These are phyloP conservation scores for Pogonophryne albipinna DNA, from an alignment of 2,797 vertebrate genomes.

Conservation along the genomic window DNA sequence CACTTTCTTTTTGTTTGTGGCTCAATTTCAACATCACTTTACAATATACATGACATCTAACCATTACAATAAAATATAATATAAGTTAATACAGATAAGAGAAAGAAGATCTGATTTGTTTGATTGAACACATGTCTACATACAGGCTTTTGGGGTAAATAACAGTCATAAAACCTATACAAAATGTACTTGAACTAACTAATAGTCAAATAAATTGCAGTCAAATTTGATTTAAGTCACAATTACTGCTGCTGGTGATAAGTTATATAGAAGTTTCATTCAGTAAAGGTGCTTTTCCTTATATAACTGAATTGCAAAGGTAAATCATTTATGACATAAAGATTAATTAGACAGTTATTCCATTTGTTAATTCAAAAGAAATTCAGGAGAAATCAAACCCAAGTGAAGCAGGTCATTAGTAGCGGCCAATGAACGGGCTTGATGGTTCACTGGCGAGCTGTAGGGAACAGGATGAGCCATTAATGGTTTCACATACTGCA, in stretches of 20 bases:
- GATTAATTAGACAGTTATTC: neutral
- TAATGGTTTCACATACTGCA: conserved; percentile 2
- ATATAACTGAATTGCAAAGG: conserved; percentile 11
- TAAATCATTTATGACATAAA: neutral
- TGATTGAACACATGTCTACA: neutral
- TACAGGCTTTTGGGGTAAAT: neutral
- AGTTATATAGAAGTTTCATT: neutral
- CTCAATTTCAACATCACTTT: neutral
- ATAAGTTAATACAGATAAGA: conserved; percentile 1
- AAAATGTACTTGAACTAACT: neutral
- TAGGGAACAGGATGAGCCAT: conserved; percentile 1
- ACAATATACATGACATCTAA: neutral
- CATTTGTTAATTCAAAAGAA: conserved; percentile 9
- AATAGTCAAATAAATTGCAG: neutral
- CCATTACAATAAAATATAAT: neutral
- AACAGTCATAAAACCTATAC: neutral
- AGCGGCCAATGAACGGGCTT: conserved; percentile 59
- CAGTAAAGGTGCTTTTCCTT: conserved; percentile 3
- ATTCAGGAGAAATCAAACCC: neutral
- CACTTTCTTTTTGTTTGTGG: neutral
- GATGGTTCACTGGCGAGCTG: conserved; percentile 81
- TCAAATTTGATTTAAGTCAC: neutral
- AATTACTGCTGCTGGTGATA: neutral
- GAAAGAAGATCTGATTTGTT: neutral
- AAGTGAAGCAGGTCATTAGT: conserved; percentile 25